Conservation (phyloP, 2,113 vertebrate species). For the Lates calcarifer region DNA sequence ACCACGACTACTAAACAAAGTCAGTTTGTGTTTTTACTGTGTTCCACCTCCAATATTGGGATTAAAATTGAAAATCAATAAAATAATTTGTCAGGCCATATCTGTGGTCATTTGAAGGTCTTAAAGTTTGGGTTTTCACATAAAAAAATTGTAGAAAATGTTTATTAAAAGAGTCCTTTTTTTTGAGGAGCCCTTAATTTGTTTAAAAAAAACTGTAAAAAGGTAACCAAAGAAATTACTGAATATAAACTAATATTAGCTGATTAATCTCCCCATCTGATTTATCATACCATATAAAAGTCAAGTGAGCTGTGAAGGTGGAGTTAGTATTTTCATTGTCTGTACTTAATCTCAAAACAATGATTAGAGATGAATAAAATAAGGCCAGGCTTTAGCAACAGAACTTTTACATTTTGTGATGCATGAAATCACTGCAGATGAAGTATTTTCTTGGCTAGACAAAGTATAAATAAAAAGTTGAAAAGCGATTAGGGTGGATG, state of each 20-base stretch:
- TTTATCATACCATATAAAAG: too few species aligned
- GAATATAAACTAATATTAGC: not conserved
- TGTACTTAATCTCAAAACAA: not conserved
- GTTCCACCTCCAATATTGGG: not conserved
- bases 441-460: too few species aligned
- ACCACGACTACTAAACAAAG: not conserved
- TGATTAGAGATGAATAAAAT: not conserved
- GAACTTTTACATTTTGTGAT: not conserved
- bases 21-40: not conserved
- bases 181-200: too few species aligned
- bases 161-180: not conserved
- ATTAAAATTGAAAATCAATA: too few species aligned
- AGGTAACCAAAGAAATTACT: too few species aligned
- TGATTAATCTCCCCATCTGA: not conserved
- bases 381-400: too few species aligned
- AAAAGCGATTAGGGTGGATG: too few species aligned
- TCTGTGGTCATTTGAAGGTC: too few species aligned
- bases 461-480: too few species aligned
- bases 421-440: not conserved
- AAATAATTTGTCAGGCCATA: not conserved
- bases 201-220: too few species aligned
- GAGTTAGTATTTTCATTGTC: not conserved
- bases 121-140: too few species aligned
- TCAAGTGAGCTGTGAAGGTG: too few species aligned
- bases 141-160: not conserved